Percentiles rank a stretch among this genome's conserved stretches.
These are phyloP conservation scores for Hozukius guyotensis DNA, from an alignment of 2,797 vertebrate species.

Conservation along the genomic window DNA sequence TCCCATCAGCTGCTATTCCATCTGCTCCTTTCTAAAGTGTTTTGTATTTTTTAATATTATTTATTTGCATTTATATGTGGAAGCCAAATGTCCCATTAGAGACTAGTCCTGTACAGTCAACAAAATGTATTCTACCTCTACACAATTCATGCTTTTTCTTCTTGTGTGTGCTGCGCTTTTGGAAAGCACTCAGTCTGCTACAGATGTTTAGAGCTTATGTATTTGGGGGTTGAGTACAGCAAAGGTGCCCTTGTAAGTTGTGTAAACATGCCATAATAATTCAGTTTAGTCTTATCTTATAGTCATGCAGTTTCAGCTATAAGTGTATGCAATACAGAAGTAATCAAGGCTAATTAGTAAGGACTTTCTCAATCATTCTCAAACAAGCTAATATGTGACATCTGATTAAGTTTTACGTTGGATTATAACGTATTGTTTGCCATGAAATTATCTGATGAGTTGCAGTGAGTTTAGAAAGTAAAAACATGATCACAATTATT, in stretches of 20 bases:
- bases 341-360: not conserved
- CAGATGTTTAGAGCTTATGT: not conserved
- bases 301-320: not conserved
- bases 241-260: not conserved
- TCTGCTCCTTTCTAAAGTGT: not conserved
- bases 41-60: not conserved
- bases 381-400: not conserved
- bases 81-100: conserved; percentile 16
- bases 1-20: not conserved
- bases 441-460: not conserved
- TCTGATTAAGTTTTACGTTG: not conserved
- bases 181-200: not conserved
- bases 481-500: not conserved
- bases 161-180: conserved; percentile 11
- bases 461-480: not conserved
- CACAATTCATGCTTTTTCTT: conserved; percentile 20
- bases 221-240: not conserved
- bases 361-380: not conserved
- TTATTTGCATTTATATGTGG: not conserved
- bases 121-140: not conserved
- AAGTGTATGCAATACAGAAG: not conserved
- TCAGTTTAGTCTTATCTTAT: too few species aligned
- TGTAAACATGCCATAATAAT: not conserved
- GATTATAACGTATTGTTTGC: not conserved
- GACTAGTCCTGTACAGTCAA: not conserved